Base-by-base conservation (phyloP, 2,797 vertebrate species). In the Melanotaenia nigrans region DNA sequence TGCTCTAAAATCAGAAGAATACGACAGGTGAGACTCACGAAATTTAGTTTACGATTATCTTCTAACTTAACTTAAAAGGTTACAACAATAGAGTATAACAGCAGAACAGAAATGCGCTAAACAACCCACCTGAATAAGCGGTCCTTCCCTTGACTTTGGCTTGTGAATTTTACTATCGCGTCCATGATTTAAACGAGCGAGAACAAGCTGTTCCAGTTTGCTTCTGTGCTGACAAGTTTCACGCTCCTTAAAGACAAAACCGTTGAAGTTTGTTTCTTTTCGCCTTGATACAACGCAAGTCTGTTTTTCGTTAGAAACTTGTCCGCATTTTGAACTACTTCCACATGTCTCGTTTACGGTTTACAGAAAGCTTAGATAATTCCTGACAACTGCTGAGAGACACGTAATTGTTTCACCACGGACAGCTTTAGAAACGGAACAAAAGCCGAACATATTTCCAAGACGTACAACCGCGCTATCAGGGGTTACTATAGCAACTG, bases 141-240 rank as follows among this genome's bases (percentile, higher is more conserved):
- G 75, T 98, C 97, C 65, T 96, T 95, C 63, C 97, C 97, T 85
- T 96, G 97, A 64, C 92, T 96, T 79, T 97, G 96, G 89, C 88
- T 95, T 32, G 94, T 93, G 75, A 98, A 92, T 53, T 90, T 92
- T 20, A 92, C 89, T 51, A 96, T 93, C 2, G 88, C 66, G 55
- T 98, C 96, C 97, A 99, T 98, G 60, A 32, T 58, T 54, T 4
- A 45, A n/a, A 5, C 12, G 0, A 14, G 14, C 11, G 2, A 55
- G 80, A 76, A 88, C 87, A 85, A 51, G 0, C 45, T 88, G 89
- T 89, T 84, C 85, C 62, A 24, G 63, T 62, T 25, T 22, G 57
- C 59, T 1, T 0, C 40, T 22, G 33, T 56, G 30, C 9, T 13
- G n/a, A 11, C 3, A 36, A 66, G 53, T 71, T 71, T 74, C 12